Base-by-base conservation (phyloP, 2,888 invertebrate genomes). In the Stomorhina lunata region DNA sequence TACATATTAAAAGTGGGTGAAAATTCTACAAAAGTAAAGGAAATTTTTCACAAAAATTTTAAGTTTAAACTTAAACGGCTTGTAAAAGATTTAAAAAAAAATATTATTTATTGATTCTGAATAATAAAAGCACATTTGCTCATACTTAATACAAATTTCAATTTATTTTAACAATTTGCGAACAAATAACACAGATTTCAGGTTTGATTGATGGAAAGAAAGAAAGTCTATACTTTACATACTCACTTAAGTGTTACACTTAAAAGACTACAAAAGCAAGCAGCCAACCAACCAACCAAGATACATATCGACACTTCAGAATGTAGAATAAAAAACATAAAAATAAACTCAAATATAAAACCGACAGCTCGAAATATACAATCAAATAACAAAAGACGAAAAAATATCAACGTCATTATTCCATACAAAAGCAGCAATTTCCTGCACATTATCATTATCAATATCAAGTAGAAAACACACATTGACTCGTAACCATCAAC, bases 361-460 rank as follows among this genome's bases (percentile, higher is more conserved):
- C 15, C 20, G 12, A 43, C n/a, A 22, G 45, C 20, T n/a, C 40
- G 20, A 10, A 9, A 57, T 20, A 22, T 17, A 61, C 25, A 48
- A 48, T 40, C 55, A 75, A 50, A 55, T 20, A 61, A 65, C 40
- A 77, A 53, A 65, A 15, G 55, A 50, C 10, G 53, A 37, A 61
- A n/a, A 69, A 68, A 81, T 32, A 69, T 48, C 69, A 55, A 73
- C 73, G 53, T 75, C 79, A 79, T 82, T 79, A 75, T 59, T 65
- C 5, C 63, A 50, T 40, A 78, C 55, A 75, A 78, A 75, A 65
- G 65, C 75, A 78, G 73, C 69, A 82, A 82, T 82, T 82, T 82
- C 78, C 82, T 82, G 75, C 37, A 45, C 57, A 79, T 82, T 79
- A 78, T 82, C 50, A 69, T 69, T 66, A 78, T 57, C 81, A 72